Base-by-base conservation (phyloP, 1,140 invertebrate genomes). In the Drosophila tropicalis region DNA sequence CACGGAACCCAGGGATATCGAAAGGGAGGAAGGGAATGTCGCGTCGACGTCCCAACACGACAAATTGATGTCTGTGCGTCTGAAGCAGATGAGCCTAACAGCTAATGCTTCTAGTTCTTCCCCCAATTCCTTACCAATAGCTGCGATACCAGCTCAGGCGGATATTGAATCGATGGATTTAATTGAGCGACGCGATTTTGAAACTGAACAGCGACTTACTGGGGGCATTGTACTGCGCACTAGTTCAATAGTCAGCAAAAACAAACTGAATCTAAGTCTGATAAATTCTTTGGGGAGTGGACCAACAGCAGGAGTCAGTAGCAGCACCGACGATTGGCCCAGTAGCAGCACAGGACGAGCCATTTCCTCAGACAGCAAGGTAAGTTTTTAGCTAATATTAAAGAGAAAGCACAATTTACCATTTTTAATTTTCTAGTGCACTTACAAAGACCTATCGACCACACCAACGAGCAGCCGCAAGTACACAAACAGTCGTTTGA, bases 131-230 rank as follows among this genome's bases (percentile, higher is more conserved):
- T 34, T 25, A 64, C 1, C 64, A 63, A n/a, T 60, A 58, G 9
- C 66, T 72, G 2, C 65, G 3, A 51, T 17, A 9, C 9, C 44
- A 51, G 44, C 70, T 32, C 65, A 84, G 62, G 80, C 79, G 12
- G 91, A 91, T 54, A 92, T 90, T n/a, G 79, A 90, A 62, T 91
- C 89, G 3, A 92, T 92, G 79, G 91, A 92, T 75, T 72, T 84
- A 29, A 84, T 92, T 25, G 91, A 92, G 69, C 79, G 91, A n/a
- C 70, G 77, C 4, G 91, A 92, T n/a, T 92, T 91, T 60, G 91
- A 92, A 58, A 83, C 67, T 22, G 91, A 92, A 29, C 90, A 92
- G 63, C 80, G 83, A 7, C 62, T 92, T 12, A 92, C 91, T 5
- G 91, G 89, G 19, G 91, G 86, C 29, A 86, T 90, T 22, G 79